These are phyloP conservation scores for Meiosimyza decipiens DNA, from an alignment of 2,888 invertebrate species.

Conservation along the genomic window DNA sequence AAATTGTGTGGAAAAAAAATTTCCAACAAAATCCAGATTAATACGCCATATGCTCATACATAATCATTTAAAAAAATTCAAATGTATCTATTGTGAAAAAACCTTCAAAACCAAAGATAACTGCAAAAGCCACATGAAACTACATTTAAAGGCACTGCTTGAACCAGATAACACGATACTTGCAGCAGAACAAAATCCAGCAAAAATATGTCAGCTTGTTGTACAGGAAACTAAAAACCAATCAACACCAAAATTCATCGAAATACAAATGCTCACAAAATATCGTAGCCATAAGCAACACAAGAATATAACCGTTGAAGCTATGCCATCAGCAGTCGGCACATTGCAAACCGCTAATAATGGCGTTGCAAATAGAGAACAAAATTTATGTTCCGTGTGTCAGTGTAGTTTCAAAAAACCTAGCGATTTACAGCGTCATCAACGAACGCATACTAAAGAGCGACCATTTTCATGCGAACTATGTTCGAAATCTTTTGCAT, in stretches of 20 bases:
- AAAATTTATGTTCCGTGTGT: conserved; percentile 6
- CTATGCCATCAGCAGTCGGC: not conserved
- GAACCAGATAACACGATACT: conserved; percentile 39
- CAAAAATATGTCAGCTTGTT: conserved; percentile 29
- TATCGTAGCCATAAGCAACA: conserved; percentile 10
- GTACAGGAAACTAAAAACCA: conserved; percentile 23
- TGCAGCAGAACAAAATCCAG: conserved; percentile 39
- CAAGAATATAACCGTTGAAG: conserved; percentile 20
- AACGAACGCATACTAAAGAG: conserved; percentile 52
- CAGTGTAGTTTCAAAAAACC: conserved; percentile 47
- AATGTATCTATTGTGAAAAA: conserved; percentile 52
- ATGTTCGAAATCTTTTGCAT: conserved; percentile 47
- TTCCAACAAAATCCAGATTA: conserved; percentile 42
- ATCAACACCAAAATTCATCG: conserved; percentile 3
- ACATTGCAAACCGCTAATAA: not conserved
- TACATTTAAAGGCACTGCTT: conserved; percentile 45
- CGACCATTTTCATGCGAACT: conserved; percentile 47
- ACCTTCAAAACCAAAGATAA: conserved; percentile 45
- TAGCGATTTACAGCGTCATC: conserved; percentile 53
- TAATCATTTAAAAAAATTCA: conserved; percentile 39
- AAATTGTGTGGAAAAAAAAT: conserved; percentile 42
- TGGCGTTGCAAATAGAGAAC: not conserved
- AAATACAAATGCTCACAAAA: conserved; percentile 19
- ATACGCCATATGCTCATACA: conserved; percentile 46
- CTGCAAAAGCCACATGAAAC: conserved; percentile 51